phyloP scores from a whole-genome alignment of 2,888 invertebrate genomes.

The Drosophila borborema region DNA sequence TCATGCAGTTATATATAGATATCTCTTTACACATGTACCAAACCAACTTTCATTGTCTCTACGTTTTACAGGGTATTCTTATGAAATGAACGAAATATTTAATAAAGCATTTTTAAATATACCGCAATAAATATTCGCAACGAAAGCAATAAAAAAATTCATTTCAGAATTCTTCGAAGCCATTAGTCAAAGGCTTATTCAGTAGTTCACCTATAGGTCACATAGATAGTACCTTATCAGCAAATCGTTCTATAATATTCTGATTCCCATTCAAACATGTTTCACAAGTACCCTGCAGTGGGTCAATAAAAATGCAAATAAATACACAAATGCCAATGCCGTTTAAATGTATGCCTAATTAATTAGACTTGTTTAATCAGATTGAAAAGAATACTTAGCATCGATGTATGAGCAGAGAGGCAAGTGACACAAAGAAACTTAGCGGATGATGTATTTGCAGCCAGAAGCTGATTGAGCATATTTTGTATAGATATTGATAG shows the following conservation, averaged over 20 bases:
- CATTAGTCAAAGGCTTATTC: conserved; percentile 5
- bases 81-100: background rate
- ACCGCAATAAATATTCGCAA: conserved; percentile 1
- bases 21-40: background rate
- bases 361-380: conserved; percentile 6
- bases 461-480: background rate
- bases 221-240: conserved; percentile 2
- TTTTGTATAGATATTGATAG: background rate
- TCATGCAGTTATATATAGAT: background rate
- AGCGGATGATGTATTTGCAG: no score
- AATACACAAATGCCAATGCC: background rate
- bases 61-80: conserved; percentile 1
- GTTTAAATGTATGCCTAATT: background rate
- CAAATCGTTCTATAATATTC: background rate
- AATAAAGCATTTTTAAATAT: conserved; percentile 13
- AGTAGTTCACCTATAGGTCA: conserved; percentile 13
- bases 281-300: conserved; percentile 5
- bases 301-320: conserved; percentile 20
- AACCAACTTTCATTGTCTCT: background rate
- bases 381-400: conserved; percentile 1
- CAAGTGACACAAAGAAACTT: no score
- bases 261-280: background rate
- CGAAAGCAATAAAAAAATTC: background rate
- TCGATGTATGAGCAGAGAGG: background rate
- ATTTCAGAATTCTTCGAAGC: background rate